Base-by-base conservation (phyloP, 2,888 invertebrate genomes). In the Drosophila merina region DNA sequence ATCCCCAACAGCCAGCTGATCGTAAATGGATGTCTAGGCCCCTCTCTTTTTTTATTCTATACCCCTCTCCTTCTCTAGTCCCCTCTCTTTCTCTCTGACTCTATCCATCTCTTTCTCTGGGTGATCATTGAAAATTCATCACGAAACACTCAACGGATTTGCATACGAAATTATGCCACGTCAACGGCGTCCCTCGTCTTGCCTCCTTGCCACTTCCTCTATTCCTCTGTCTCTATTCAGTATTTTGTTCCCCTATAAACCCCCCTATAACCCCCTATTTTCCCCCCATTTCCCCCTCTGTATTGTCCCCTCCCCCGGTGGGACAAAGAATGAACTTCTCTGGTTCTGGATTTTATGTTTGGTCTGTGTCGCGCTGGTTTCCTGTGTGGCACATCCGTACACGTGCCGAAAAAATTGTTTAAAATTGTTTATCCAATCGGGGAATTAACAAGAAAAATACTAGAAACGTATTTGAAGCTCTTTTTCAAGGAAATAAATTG, bases 111-210 rank as follows among this genome's bases (percentile, higher is more conserved):
- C 28, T 28, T 28, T 5, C 28, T 28, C 1, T 5, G 4, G 28
- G 73, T 71, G 70, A 75, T 69, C 80, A 83, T 77, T 80, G 77
- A 72, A 80, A 75, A 82, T 82, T 75, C 75, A 57, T 62, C 60
- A 72, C 57, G 70, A 63, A 57, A 58, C 59, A 63, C 33, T 51
- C 20, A 12, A 79, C 69, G 76, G 79, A 82, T 82, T 82, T 73
- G 79, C 82, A 87, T 82, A 81, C 71, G 75, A 73, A 87, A 85
- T 82, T 74, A 57, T 48, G 76, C 47, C 71, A 71, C 67, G 68
- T 38, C 54, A 40, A 50, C 50, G 4, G 20, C 20, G 20, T 20
- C 20, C n/a, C n/a, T n/a, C n/a, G n/a, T n/a, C n/a, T 36, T 44
- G 38, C n/a, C 31, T 9, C 28, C 28, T 28, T 28, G 70, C 66